Evolutionary conservation across 2,797 vertebrate species (phyloP), one percentile per base, ranked within the genome.

Genomic region (Cossypha dichroa): DNA sequence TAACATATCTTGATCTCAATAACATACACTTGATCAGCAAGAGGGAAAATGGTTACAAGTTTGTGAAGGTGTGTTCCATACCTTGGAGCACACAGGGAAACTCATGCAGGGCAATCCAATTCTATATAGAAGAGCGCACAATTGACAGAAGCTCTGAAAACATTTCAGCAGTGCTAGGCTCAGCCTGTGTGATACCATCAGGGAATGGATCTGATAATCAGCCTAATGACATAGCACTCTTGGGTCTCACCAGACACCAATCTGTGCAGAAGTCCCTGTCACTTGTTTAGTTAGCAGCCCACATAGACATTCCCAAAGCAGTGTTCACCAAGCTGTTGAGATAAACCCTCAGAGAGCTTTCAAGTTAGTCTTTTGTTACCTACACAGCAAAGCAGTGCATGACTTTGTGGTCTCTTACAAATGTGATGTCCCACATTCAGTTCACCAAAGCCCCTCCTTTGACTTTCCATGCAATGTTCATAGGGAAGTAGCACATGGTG

Each of bases 391-490:
- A 81, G 31, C 33, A 38, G n/a, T 43, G 29, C 13, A 2, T 4
- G 4, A 29, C 4, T 5, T 3, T 22, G 25, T 34, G 19, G 3
- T 33, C 56, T 88, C 21, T 52, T 68, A 46, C 9, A 13, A 38
- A 23, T 10, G 5, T 56, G 28, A 64, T 66, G 38, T 80, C 22
- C 31, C 26, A 45, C 26, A 17, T 58, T 20, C 60, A 48, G 14
- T 58, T 84, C 9, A 52, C 28, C 3, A 0, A 29, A 83, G 51
- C 49, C 10, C 11, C 29, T 77, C 25, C 66, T 75, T 75, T 58
- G 58, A 29, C 22, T 69, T 72, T 22, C 45, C 14, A 4, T 33
- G 25, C 22, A 29, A 45, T 10, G 9, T 67, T 85, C 0, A 0
- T 28, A 40, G 51, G 34, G 58, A 89, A 48, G 29, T 4, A 69